Evolutionary conservation across 2,113 vertebrate genomes (phyloP), one percentile per base, ranked within the genome.

Genomic region (Megaleporinus macrocephalus): DNA sequence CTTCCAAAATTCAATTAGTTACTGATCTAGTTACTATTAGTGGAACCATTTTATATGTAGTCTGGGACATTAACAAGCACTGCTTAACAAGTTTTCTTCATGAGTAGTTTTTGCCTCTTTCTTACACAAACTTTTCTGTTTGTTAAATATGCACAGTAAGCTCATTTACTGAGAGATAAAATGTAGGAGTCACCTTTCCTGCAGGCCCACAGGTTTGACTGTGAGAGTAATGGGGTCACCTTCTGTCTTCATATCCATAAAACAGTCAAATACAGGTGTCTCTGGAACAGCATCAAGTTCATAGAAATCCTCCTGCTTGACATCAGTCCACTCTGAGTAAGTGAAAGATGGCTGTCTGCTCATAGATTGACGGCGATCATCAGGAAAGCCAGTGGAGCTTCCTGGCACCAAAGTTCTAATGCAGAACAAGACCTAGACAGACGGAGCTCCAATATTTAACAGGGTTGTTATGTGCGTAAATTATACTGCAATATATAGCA

Each of bases 331-430:
- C 89, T 99, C 97, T 0, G 97, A 99, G 89, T 99, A 96, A 0
- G 97, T 99, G 90, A 99, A 99, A 61, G 98, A 99, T 49, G 98
- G 98, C 89, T 99, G 98, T 41, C 97, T 96, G 84, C 97, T 98
- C 89, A 99, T 96, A 0, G 97, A 98, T 83, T 98, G 97, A 51
- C 97, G 96, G 20, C 97, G 93, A 86, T 98, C 96, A 33, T 96
- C 95, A 69, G 92, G 86, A 20, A 91, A 91, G 0, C 90, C 91
- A 7, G 89, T 30, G 10, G 88, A 47, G 2, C 90, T 79, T 65
- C 91, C 82, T 82, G 93, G 82, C 85, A 90, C 78, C 89, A 66
- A 87, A 75, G 89, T 81, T 81, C 63, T 85, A 68, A 86, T 75
- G 74, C 86, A 87, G 73, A 87, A 80, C n/a, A 87, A 79, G 7